A percentile compares a stretch with the other conserved stretches of the same genome.
phyloP scores from a whole-genome alignment of 2,797 vertebrate genomes.

The Pseudochirops corinnae region DNA sequence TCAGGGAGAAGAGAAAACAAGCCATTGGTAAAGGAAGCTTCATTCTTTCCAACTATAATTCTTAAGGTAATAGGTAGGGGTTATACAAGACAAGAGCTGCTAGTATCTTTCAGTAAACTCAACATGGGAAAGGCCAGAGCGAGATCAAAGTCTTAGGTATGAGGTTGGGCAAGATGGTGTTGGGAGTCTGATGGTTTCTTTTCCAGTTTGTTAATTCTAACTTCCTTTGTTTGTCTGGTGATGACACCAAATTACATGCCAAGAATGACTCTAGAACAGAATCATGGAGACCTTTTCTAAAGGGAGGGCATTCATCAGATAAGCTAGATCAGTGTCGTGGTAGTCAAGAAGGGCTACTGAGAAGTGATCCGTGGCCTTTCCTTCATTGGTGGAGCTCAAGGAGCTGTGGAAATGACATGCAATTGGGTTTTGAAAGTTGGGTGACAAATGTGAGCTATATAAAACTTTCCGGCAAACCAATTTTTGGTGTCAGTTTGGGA shows the following conservation, averaged over 20 bases:
- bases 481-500: constrained; percentile 61
- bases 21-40: background rate
- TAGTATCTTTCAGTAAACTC: background rate
- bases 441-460: constrained; percentile 68
- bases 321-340: constrained; percentile 51
- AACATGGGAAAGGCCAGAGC: background rate
- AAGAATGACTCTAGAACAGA: constrained; percentile 12
- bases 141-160: constrained; percentile 5
- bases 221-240: background rate
- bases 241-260: constrained; percentile 40
- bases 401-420: constrained; percentile 52
- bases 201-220: constrained; percentile 24
- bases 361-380: constrained; percentile 51
- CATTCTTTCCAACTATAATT: background rate
- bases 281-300: constrained; percentile 19
- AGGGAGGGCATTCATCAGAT: constrained; percentile 49
- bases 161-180: background rate
- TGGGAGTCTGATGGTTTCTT: background rate
- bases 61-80: background rate
- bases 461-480: constrained; percentile 66
- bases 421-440: constrained; percentile 57
- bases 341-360: constrained; percentile 52
- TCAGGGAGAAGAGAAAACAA: background rate
- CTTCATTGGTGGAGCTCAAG: constrained; percentile 39
- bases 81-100: background rate